Conservation (phyloP, 2,797 vertebrate genomes). For the Acanthiza pusilla region DNA sequence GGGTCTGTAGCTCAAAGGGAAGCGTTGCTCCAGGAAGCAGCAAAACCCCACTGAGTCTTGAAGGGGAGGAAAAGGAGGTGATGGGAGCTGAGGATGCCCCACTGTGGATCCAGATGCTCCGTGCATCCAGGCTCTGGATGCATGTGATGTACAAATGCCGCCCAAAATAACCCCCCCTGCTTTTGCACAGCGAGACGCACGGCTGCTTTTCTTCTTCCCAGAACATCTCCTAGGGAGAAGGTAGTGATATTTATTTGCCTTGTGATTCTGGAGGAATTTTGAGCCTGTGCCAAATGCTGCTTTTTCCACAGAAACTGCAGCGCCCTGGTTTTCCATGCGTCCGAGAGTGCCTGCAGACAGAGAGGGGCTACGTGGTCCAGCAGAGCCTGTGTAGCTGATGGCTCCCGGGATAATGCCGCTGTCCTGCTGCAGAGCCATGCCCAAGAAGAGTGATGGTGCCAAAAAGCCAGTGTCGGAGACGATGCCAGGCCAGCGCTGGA, state of each 20-base stretch:
- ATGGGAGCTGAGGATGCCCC: not conserved
- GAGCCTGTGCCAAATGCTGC: not conserved
- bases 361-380: not conserved
- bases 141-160: not conserved
- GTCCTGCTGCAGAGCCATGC: not conserved
- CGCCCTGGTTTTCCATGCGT: not conserved
- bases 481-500: constrained; percentile 65
- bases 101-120: accelerated
- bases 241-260: constrained; percentile 41
- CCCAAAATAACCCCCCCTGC: accelerated
- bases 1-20: not conserved
- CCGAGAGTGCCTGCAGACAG: not conserved
- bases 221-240: constrained; percentile 38
- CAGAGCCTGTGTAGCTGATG: not conserved
- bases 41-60: not conserved
- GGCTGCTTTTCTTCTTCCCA: constrained; percentile 16
- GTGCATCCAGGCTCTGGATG: not conserved
- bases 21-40: accelerated
- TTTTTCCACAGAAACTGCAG: constrained; percentile 29
- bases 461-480: not conserved
- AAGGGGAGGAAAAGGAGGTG: not conserved
- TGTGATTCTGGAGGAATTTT: constrained; percentile 26
- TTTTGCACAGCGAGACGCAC: not conserved
- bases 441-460: not conserved
- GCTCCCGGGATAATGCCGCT: accelerated